Base-by-base conservation (phyloP, 2,888 invertebrate species). In the Cataglyphis albicans region DNA sequence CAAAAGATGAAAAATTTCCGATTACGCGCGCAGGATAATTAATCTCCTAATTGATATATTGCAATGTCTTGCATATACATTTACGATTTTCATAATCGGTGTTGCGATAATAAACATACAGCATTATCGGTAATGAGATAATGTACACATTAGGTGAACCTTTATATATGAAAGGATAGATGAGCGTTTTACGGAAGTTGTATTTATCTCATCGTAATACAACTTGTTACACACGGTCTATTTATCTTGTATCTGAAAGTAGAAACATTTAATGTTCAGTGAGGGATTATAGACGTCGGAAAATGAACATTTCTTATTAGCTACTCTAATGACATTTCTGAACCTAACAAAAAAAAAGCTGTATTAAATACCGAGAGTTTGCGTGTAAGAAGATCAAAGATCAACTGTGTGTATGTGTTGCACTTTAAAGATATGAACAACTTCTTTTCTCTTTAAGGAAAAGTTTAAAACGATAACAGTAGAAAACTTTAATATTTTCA, bases 101-200 rank as follows among this genome's bases (percentile, higher is more conserved):
- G 57, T 78, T 78, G 32, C 44, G 44, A 59, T 72, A 59, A 48
- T n/a, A 5, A 55, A 25, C 21, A 35, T 35, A 1, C 44, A 32
- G 44, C 44, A 70, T 78, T 70, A 78, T 29, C 78, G 41, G 10
- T 78, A 78, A 78, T 59, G 32, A 70, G 57, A 59, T 78, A 78
- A 78, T 78, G 59, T 72, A 25, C 25, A 48, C 72, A 70, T 78
- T 78, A 78, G 32, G 15, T 18, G 44, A 32, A 72, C 6, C 15
- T 72, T 78, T 59, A 57, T 70, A 59, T 35, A 35, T n/a, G n/a
- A 59, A 32, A 44, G 73, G 70, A 72, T 32, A 44, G 32, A 35
- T 73, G 32, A 9, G 38, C 41, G 7, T 52, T 32, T 32, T 63
- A 65, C 9, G 21, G 32, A 21, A 57, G 10, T 72, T 55, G 59